Conservation (phyloP, 2,797 vertebrate species). For the Hydrolagus colliei region DNA sequence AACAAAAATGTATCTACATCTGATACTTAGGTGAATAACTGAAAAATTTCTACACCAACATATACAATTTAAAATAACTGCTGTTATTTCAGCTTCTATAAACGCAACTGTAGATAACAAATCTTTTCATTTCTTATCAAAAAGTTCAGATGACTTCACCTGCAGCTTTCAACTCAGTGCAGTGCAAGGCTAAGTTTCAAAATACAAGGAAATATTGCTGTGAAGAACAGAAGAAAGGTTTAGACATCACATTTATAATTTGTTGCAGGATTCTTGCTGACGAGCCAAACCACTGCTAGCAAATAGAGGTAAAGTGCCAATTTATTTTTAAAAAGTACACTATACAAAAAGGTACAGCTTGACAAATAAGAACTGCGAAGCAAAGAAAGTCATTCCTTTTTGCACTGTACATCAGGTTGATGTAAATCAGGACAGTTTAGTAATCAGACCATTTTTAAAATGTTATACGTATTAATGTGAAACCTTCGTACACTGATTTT, state of each 20-base stretch:
- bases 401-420: neutral
- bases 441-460: neutral
- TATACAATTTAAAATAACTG: constrained; percentile 17
- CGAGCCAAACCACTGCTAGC: neutral
- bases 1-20: constrained; percentile 16
- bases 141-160: constrained; percentile 3
- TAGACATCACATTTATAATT: constrained; percentile 13
- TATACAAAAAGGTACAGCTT: neutral
- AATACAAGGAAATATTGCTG: neutral
- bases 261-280: neutral
- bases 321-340: neutral
- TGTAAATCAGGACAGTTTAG: neutral
- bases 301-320: constrained; percentile 27
- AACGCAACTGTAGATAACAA: constrained; percentile 1
- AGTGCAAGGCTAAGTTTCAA: constrained; percentile 17
- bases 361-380: neutral
- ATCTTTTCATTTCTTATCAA: neutral
- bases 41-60: constrained; percentile 23
- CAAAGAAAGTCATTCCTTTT: neutral
- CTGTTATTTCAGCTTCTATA: neutral
- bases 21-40: neutral
- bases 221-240: neutral
- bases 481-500: constrained; percentile 16
- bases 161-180: constrained; percentile 21
- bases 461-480: neutral